These are phyloP conservation scores for Oreochromis niloticus DNA, from an alignment of 2,113 vertebrate species.

Conservation along the genomic window DNA sequence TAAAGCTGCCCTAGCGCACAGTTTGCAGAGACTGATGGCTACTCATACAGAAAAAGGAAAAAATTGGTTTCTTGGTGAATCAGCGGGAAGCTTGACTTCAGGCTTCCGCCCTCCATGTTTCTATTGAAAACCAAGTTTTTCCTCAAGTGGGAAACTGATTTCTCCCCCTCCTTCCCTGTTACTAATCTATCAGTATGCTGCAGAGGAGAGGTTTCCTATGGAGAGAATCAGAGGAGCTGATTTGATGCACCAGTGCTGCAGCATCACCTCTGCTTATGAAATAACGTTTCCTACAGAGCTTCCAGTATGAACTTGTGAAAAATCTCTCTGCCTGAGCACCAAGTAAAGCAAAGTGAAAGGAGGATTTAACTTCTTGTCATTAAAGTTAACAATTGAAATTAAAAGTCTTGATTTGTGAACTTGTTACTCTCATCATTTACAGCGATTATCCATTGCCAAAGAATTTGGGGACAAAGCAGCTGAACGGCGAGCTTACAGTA, in stretches of 20 bases:
- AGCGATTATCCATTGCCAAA: conserved; percentile 96
- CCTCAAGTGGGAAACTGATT: background rate
- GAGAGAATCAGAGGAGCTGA: background rate
- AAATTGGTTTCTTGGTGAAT: conserved; percentile 28
- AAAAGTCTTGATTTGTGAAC: background rate
- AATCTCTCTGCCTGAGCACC: background rate
- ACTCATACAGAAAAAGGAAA: background rate
- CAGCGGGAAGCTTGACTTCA: background rate
- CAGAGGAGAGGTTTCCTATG: background rate
- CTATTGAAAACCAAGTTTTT: conserved; percentile 4
- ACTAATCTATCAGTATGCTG: background rate
- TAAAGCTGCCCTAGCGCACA: background rate
- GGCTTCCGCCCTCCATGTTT: background rate
- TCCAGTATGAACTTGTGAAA: background rate
- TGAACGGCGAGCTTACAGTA: conserved; percentile 91
- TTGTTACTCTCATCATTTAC: conserved; percentile 12
- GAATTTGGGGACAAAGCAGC: conserved; percentile 97
- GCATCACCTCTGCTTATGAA: background rate
- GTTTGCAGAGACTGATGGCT: background rate
- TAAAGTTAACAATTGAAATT: background rate
- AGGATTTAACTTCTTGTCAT: background rate
- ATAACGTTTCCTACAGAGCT: background rate
- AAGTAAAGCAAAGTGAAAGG: background rate
- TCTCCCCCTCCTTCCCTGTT: background rate
- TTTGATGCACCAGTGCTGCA: conserved; percentile 2